Evolutionary conservation across 2,888 invertebrate genomes (phyloP), one percentile per base, ranked within the genome.

Genomic region (Drosophila falleni): DNA sequence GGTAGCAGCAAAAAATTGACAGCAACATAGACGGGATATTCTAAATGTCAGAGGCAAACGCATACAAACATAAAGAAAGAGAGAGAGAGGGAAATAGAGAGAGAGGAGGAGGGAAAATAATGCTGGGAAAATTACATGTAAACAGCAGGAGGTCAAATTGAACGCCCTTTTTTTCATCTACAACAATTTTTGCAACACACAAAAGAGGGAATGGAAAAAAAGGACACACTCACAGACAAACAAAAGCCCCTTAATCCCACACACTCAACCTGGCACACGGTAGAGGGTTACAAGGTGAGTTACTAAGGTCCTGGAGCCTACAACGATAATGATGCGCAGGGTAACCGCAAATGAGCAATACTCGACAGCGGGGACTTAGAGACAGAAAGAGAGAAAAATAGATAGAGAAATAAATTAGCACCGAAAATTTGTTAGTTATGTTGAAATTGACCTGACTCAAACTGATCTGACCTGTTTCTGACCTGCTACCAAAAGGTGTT

Each of bases 81-180:
- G 44, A 65, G 23, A 23, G 23, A 4, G 23, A 23, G 23, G 62
- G 16, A 51, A 39, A 54, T 50, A 4, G 16, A 10, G 23, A 47
- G 11, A 35, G 6, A 19, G 19, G 19, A 19, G 2, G 19, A 19
- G 19, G 29, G 1, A 44, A 37, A 49, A 39, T 70, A 74, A 62
- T 81, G 87, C 73, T 87, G 87, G 85, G 86, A 84, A 85, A 81
- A 81, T 87, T 82, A 77, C 74, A 76, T 58, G 78, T 72, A 74
- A 85, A 74, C 84, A 88, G 84, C 88, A 74, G 78, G 86, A 88
- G 88, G 69, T 83, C 72, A 60, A 59, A 54, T 23, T 35, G 15
- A 50, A 59, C 63, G 83, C 68, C 71, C 59, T 37, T 64, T 61
- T 53, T 46, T 51, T 49, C 15, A 15, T n/a, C 69, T 65, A 63